Conservation (phyloP, 2,888 invertebrate species). For the Mechanitis messenoides region DNA sequence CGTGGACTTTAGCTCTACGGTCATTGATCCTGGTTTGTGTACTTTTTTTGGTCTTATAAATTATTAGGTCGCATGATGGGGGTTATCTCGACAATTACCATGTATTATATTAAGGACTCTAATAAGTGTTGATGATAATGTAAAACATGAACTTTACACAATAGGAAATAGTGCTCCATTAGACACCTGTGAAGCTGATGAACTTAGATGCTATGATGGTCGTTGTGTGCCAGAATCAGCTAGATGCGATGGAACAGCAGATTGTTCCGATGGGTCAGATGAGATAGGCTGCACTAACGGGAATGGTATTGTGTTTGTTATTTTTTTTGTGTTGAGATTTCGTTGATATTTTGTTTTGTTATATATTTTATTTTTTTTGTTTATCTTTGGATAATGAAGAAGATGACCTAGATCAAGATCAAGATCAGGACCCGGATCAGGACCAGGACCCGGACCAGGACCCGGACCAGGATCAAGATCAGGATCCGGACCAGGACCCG, state of each 20-base stretch:
- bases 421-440: constrained; percentile 2
- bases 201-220: constrained; percentile 72
- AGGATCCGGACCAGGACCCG: constrained; percentile 1
- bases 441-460: constrained; percentile 8
- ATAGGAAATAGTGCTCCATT: constrained; percentile 37
- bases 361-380: constrained; percentile 6
- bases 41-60: no score
- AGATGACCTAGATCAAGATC: constrained; percentile 12
- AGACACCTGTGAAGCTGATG: constrained; percentile 40
- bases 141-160: constrained; percentile 11
- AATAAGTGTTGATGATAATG: background rate
- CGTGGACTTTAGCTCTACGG: constrained; percentile 74
- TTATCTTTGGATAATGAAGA: background rate
- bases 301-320: constrained; percentile 20
- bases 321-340: background rate
- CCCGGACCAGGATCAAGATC: background rate
- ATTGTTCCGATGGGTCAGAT: constrained; percentile 69
- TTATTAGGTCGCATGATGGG: no score
- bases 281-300: constrained; percentile 43
- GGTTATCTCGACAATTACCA: no score
- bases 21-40: constrained; percentile 58
- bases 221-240: constrained; percentile 64
- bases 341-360: constrained; percentile 9
- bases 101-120: background rate
- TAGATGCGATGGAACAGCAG: constrained; percentile 59